Conservation (phyloP, 2,113 vertebrate species). For the Petrocephalus microphthalmus region DNA sequence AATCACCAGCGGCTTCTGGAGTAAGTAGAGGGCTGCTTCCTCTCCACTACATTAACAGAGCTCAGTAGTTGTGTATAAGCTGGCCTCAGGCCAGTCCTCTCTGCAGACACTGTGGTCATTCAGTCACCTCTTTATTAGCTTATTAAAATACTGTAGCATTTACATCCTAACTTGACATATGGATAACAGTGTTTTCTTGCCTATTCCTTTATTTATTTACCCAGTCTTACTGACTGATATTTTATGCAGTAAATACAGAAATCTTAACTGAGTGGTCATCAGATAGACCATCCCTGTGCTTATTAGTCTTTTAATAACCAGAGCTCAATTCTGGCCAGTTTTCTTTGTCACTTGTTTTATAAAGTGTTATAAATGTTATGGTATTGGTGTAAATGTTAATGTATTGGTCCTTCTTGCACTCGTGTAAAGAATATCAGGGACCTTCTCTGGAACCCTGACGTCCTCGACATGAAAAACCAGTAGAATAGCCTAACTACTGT, state of each 20-base stretch:
- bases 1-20: conserved; percentile 73
- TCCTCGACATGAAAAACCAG: background rate
- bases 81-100: background rate
- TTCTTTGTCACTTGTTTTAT: background rate
- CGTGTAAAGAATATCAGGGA: background rate
- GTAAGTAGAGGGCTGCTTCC: conserved; percentile 52
- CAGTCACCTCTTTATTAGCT: background rate
- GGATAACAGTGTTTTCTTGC: background rate
- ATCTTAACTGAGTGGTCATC: background rate
- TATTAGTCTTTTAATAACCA: background rate
- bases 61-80: background rate
- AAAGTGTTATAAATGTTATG: background rate
- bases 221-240: background rate
- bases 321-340: background rate
- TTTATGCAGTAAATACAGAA: background rate
- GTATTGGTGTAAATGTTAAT: too few species aligned
- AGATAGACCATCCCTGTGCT: background rate
- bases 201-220: background rate
- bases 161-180: background rate
- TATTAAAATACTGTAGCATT: background rate
- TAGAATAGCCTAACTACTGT: background rate
- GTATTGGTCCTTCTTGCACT: background rate
- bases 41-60: background rate
- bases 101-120: background rate
- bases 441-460: background rate